These are phyloP conservation scores for Proisotoma minuta DNA, from an alignment of 2,888 invertebrate species.

Conservation along the genomic window DNA sequence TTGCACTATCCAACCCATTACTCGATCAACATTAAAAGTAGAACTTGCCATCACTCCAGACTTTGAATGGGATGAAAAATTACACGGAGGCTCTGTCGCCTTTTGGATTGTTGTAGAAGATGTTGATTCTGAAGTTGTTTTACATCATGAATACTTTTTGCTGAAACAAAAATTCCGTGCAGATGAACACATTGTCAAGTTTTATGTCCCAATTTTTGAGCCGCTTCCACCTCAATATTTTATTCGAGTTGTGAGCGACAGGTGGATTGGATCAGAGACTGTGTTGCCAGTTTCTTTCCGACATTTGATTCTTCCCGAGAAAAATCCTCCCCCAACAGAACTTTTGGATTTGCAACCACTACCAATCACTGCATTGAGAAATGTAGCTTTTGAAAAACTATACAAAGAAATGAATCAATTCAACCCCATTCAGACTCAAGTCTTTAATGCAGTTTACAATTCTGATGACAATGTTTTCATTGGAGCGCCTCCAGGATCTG, in stretches of 20 bases:
- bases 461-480: conserved; percentile 97
- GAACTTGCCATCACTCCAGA: conserved; percentile 97
- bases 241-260: conserved; percentile 79
- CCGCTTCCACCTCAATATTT: conserved; percentile 98
- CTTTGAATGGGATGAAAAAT: conserved; percentile 98
- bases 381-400: conserved; percentile 75
- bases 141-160: conserved; percentile 94
- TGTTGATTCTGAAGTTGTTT: conserved; percentile 49
- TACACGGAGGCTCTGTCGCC: conserved; percentile 63
- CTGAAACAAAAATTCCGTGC: conserved; percentile 88
- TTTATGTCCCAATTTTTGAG: conserved; percentile 97
- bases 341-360: conserved; percentile 92
- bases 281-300: conserved; percentile 95
- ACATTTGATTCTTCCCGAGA: conserved; percentile 94
- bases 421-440: conserved; percentile 97
- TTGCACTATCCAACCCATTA: conserved; percentile 97
- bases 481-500: conserved; percentile 83
- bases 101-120: conserved; percentile 59
- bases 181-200: conserved; percentile 94
- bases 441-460: conserved; percentile 97
- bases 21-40: conserved; percentile 82
- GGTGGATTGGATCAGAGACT: conserved; percentile 93
- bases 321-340: conserved; percentile 96
- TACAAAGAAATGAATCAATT: conserved; percentile 88
- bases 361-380: conserved; percentile 86